These are phyloP conservation scores for Lophotriccus pileatus DNA, from an alignment of 2,797 vertebrate species.

Conservation along the genomic window DNA sequence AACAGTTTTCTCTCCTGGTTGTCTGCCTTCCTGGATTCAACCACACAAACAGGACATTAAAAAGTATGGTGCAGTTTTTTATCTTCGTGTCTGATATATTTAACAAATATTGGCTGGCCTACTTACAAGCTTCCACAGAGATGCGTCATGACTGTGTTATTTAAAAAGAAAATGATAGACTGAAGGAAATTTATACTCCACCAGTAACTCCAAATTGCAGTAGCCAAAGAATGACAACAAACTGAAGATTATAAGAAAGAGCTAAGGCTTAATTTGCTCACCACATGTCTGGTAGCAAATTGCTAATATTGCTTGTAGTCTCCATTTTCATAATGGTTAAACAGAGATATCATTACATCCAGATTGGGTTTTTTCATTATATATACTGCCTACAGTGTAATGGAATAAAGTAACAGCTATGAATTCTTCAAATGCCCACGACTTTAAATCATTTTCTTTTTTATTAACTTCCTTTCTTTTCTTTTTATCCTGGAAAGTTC, in stretches of 20 bases:
- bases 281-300: not conserved
- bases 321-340: not conserved
- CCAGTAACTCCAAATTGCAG: not conserved
- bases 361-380: not conserved
- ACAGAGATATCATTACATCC: not conserved
- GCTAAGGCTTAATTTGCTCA: not conserved
- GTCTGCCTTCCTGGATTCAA: not conserved
- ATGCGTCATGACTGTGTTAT: rapidly evolving
- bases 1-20: not conserved
- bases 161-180: not conserved
- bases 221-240: not conserved
- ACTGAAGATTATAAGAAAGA: not conserved
- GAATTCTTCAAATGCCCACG: not conserved
- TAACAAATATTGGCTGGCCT: not conserved
- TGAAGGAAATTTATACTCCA: not conserved
- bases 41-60: not conserved
- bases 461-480: not conserved
- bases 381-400: not conserved
- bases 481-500: not conserved
- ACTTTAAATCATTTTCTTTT: not conserved
- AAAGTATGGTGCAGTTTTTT: not conserved
- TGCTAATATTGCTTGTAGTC: not conserved
- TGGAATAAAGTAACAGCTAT: not conserved
- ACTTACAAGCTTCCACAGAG: not conserved
- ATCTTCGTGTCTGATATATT: not conserved